These are phyloP conservation scores for Leuciscus waleckii DNA, from an alignment of 2,797 vertebrate genomes.

Conservation along the genomic window DNA sequence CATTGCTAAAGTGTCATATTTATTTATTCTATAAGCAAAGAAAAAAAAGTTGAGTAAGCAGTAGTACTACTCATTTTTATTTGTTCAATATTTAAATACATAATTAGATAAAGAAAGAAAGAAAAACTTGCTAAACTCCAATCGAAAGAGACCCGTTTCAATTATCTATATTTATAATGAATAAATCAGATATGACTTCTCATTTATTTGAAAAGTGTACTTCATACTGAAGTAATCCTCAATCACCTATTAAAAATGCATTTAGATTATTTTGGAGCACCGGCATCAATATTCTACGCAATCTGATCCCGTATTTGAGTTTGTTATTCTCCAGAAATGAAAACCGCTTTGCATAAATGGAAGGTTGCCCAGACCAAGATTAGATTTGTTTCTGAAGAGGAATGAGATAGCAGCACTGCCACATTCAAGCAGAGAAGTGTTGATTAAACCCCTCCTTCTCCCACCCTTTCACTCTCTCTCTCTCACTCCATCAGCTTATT, in stretches of 20 bases:
- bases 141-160: background rate
- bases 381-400: constrained; percentile 46
- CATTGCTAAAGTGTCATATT: no score
- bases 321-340: constrained; percentile 40
- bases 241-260: constrained; percentile 6
- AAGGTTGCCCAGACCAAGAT: constrained; percentile 37
- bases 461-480: constrained; percentile 4
- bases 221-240: background rate
- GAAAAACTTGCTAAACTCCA: background rate
- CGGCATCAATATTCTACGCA: constrained; percentile 15
- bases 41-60: no score
- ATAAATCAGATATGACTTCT: background rate
- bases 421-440: constrained; percentile 47
- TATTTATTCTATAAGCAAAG: no score
- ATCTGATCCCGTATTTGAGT: constrained; percentile 26
- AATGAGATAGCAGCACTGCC: constrained; percentile 36
- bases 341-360: constrained; percentile 46
- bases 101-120: background rate
- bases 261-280: constrained; percentile 22
- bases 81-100: background rate
- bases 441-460: constrained; percentile 42
- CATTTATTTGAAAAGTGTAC: background rate
- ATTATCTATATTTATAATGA: background rate
- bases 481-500: constrained; percentile 12
- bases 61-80: background rate